Evolutionary conservation across 2,113 vertebrate genomes (phyloP), one percentile per base, ranked within the genome.

Genomic region (Syngnathus floridae): DNA sequence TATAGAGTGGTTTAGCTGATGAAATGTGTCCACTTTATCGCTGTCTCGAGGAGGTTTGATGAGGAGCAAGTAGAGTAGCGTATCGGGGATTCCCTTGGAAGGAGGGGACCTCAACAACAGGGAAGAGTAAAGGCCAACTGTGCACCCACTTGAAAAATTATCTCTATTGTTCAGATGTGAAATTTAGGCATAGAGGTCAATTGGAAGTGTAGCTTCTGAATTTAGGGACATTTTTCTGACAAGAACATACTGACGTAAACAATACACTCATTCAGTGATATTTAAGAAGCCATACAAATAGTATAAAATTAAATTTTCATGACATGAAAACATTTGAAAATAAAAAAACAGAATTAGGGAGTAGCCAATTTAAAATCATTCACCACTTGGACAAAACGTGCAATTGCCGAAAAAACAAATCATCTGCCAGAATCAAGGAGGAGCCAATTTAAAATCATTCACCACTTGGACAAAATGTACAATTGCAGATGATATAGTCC

Each of bases 381-480:
- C 80, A 73, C 11, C 8, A 48, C 36, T 63, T 49, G 55, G 43
- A 5, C 38, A 62, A 64, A 65, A 63, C 22, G 35, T 26, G 54
- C 17, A 19, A 55, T 45, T 3, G 21, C 36, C n/a, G 5, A 69
- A 41, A 26, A 26, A 26, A 26, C 26, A 52, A 71, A 57, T 58
- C 36, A 7, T 26, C 16, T 66, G 69, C 67, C 70, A 36, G 67
- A 13, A 67, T 57, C 38, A 56, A 45, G 4, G 37, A 41, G 35
- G 60, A 80, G 70, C 64, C 79, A 49, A 65, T 77, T 41, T 48
- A 62, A 78, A 73, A 35, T 8, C 71, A 4, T 67, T 86, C 80
- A 73, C 10, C 7, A 48, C 36, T 63, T 49, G 55, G 43, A 6
- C 38, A 62, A 64, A 65, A 63, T 31, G 35, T 26, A 49, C 17